Conservation (phyloP, 2,888 invertebrate species). For the Clepsis dumicolana region DNA sequence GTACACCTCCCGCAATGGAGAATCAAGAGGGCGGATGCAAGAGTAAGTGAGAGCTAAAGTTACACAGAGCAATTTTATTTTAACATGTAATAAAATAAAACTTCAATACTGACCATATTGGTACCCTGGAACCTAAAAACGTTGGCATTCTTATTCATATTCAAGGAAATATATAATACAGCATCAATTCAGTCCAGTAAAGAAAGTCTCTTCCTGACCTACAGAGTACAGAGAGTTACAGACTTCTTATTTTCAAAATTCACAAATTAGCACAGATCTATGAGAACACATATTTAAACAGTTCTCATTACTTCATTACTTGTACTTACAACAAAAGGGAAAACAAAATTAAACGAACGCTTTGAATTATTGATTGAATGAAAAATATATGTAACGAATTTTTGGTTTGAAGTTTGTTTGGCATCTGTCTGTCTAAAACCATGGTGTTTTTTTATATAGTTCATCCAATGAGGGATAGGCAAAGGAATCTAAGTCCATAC, state of each 20-base stretch:
- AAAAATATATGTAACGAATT: constrained; percentile 23
- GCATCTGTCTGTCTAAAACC: constrained; percentile 18
- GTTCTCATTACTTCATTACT: not conserved
- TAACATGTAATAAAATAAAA: not conserved
- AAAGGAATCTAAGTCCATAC: too few relatives aligned
- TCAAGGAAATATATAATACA: not conserved
- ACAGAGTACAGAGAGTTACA: too few relatives aligned
- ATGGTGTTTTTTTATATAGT: too few relatives aligned
- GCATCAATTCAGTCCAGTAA: not conserved
- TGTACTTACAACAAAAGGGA: not conserved
- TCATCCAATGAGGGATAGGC: too few relatives aligned
- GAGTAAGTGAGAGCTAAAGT: not conserved
- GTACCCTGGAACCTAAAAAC: constrained; percentile 32
- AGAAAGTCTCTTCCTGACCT: not conserved
- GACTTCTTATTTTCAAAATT: too few relatives aligned
- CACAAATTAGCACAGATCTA: not conserved
- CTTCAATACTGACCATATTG: constrained; percentile 27
- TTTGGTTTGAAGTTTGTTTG: constrained; percentile 37
- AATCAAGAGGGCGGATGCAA: not conserved
- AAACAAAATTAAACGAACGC: not conserved
- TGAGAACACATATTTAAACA: not conserved
- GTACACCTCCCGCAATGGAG: not conserved
- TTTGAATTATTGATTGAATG: too few relatives aligned
- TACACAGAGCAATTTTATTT: not conserved
- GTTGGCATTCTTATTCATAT: constrained; percentile 28